Evolutionary conservation across 2,888 invertebrate species (phyloP).

Genomic region (Dynastes maya): DNA sequence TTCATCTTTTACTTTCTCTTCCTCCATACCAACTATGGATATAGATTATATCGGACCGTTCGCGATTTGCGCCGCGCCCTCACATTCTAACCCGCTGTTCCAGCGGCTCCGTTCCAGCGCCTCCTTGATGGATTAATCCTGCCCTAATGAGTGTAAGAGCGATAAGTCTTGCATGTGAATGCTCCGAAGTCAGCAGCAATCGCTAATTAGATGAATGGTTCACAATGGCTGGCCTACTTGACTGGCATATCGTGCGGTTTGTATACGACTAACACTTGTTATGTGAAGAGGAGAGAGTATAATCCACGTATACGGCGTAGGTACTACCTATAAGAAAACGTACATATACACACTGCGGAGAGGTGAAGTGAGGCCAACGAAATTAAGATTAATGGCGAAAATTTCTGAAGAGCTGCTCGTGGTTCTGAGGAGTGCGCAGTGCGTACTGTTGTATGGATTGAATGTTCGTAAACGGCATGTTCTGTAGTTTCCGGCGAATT

Average conservation of each 20-base stretch:
- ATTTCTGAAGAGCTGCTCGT: conserved; percentile 47
- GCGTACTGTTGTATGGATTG: conserved; percentile 15
- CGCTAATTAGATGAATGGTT: conserved; percentile 71
- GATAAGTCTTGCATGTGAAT: conserved; percentile 71
- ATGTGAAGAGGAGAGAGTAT: conserved; percentile 49
- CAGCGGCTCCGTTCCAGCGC: conserved; percentile 57
- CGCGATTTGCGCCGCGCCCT: conserved; percentile 13
- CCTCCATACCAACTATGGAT: conserved; percentile 4
- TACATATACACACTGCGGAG: neutral
- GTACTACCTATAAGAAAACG: conserved; percentile 7
- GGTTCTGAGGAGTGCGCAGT: neutral
- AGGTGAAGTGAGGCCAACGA: conserved; percentile 46
- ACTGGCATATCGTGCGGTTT: conserved; percentile 69
- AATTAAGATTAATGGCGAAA: conserved; percentile 60
- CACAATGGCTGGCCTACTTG: conserved; percentile 68
- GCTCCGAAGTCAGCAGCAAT: conserved; percentile 68
- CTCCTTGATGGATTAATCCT: conserved; percentile 71
- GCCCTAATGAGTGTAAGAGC: conserved; percentile 71
- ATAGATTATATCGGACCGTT: neutral
- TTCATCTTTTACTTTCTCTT: neutral
- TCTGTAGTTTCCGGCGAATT: conserved; percentile 23
- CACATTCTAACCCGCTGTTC: conserved; percentile 46
- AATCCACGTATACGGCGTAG: conserved; percentile 34
- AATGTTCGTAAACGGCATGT: conserved; percentile 48
- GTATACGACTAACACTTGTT: conserved; percentile 68